A percentile compares a stretch with the other conserved stretches of the same genome.
Conservation (phyloP, 30 jellyfish, hydroid and myxozoan genomes). For the Clytia hemisphaerica region DNA sequence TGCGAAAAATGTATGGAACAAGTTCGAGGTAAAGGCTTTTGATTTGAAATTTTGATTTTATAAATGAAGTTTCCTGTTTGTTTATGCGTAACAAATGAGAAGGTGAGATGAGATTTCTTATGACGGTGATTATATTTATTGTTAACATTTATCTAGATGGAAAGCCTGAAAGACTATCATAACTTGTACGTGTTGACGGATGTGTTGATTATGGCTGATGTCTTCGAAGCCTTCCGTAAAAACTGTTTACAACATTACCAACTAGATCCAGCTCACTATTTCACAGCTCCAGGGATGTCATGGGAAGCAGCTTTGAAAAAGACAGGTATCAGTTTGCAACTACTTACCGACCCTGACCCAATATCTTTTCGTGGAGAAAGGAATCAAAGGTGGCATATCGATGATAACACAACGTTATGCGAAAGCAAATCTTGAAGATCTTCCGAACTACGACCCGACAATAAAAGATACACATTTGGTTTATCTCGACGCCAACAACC, state of each 20-base stretch:
- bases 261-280: constrained; percentile 44
- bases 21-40: no score
- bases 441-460: neutral
- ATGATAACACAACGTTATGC: neutral
- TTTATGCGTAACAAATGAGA: no score
- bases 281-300: constrained; percentile 52
- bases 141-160: no score
- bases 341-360: constrained; percentile 8
- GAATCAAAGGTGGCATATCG: constrained; percentile 19
- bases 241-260: constrained; percentile 9
- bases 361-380: no score
- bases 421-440: neutral
- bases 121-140: no score
- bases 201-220: constrained; percentile 41
- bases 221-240: constrained; percentile 25
- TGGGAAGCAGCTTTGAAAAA: constrained; percentile 24
- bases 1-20: no score
- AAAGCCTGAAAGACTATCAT: neutral
- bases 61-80: no score
- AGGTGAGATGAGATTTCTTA: no score
- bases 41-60: no score
- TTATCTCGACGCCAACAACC: constrained; percentile 61
- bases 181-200: neutral
- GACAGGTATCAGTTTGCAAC: neutral
- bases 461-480: no score